phyloP scores from a whole-genome alignment of 2,888 invertebrate species.

The Tipula helvola region DNA sequence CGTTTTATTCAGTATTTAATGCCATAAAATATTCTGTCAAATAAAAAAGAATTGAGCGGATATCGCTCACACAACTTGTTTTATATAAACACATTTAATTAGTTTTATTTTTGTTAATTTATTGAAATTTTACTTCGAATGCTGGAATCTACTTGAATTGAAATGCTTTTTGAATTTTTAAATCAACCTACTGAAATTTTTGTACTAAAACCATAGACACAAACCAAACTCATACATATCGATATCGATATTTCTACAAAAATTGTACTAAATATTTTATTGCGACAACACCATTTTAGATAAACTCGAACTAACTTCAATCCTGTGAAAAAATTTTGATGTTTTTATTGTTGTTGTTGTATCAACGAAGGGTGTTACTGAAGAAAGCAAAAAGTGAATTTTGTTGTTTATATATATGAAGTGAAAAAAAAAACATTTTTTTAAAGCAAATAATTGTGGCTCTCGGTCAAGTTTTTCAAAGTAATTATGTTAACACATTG shows the following conservation, averaged over 20 bases:
- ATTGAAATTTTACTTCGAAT: too few relatives aligned
- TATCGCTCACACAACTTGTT: too few relatives aligned
- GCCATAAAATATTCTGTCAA: too few relatives aligned
- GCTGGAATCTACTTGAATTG: too few relatives aligned
- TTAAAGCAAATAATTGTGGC: background rate
- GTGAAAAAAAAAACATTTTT: background rate
- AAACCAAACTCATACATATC: background rate
- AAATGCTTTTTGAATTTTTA: too few relatives aligned
- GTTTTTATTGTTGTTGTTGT: background rate
- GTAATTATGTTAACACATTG: conserved; percentile 14
- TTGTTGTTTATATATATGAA: background rate
- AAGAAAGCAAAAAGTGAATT: background rate
- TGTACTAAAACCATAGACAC: background rate
- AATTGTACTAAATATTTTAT: background rate
- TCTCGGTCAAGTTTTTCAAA: background rate
- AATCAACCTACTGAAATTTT: background rate
- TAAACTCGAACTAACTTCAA: background rate
- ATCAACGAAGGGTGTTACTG: background rate
- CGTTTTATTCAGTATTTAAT: too few relatives aligned
- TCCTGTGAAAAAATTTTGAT: background rate
- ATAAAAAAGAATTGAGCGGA: too few relatives aligned
- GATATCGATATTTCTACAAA: background rate
- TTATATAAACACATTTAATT: too few relatives aligned
- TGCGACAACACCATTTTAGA: background rate
- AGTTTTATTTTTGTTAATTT: too few relatives aligned